A percentile compares a stretch with the other conserved stretches of the same genome.
These are phyloP conservation scores for Timandra comae DNA, from an alignment of 2,888 invertebrate species.

Conservation along the genomic window DNA sequence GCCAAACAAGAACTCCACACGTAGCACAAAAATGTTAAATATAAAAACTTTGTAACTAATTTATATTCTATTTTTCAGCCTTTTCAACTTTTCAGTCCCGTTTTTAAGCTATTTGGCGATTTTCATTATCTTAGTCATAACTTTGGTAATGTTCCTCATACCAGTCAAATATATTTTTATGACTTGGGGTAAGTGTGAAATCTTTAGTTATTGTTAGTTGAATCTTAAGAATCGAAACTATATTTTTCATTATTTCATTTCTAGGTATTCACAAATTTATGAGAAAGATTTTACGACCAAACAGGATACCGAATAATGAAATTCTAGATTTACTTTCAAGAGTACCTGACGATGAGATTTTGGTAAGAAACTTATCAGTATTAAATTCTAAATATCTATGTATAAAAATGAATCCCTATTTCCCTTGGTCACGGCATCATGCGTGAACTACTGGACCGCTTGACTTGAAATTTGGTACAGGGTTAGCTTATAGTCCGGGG, in stretches of 20 bases:
- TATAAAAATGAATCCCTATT: too few species aligned
- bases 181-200: slow-evolving; percentile 88
- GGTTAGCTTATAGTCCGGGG: too few species aligned
- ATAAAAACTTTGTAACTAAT: too few species aligned
- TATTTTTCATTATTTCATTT: slow-evolving; percentile 3
- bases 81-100: slow-evolving; percentile 96
- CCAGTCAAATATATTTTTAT: slow-evolving; percentile 92
- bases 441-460: too few species aligned
- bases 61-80: slow-evolving; percentile 83
- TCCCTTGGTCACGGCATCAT: too few species aligned
- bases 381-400: too few species aligned
- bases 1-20: too few species aligned
- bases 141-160: slow-evolving; percentile 88
- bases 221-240: too few species aligned
- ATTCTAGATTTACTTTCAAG: slow-evolving; percentile 94
- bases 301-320: slow-evolving; percentile 96
- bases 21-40: too few species aligned
- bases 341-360: slow-evolving; percentile 93
- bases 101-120: slow-evolving; percentile 94
- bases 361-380: too few species aligned
- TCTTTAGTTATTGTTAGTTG: not conserved
- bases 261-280: slow-evolving; percentile 90
- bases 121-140: slow-evolving; percentile 80
- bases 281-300: slow-evolving; percentile 91
- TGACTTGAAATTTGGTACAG: too few species aligned